Conservation (phyloP, 2,888 invertebrate genomes). For the Esperia sulphurella region DNA sequence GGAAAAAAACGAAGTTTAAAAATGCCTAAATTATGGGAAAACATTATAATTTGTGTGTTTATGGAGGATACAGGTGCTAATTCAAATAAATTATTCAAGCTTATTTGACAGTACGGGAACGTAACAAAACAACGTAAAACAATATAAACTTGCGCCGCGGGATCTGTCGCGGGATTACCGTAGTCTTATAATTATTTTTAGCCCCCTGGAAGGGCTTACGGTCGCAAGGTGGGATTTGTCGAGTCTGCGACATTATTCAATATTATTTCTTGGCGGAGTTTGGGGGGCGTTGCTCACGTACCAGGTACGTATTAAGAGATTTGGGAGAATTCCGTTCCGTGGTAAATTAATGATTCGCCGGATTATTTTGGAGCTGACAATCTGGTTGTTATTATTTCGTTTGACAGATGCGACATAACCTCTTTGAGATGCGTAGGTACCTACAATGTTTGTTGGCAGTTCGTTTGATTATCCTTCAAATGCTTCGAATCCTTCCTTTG, state of each 20-base stretch:
- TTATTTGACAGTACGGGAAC: neutral
- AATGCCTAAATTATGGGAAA: too few species aligned
- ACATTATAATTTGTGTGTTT: too few species aligned
- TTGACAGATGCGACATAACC: neutral
- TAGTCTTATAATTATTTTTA: constrained; percentile 51
- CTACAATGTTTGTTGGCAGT: neutral
- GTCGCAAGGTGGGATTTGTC: constrained; percentile 68
- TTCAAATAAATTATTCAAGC: neutral
- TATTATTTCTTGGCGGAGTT: constrained; percentile 63
- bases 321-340: constrained; percentile 21
- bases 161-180: constrained; percentile 42
- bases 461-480: too few species aligned
- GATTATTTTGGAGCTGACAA: constrained; percentile 2
- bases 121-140: constrained; percentile 33
- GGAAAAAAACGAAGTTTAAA: too few species aligned
- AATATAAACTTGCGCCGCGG: constrained; percentile 35
- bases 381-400: constrained; percentile 1
- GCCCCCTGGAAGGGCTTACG: constrained; percentile 67
- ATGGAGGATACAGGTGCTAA: too few species aligned
- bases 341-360: constrained; percentile 5
- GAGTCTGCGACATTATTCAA: constrained; percentile 66
- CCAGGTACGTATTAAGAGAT: constrained; percentile 56
- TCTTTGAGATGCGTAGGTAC: neutral
- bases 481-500: too few species aligned
- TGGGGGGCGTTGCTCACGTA: constrained; percentile 31